A percentile compares a stretch with the other conserved stretches of the same genome.
These are phyloP conservation scores for Neodon shergylaensis DNA, from an alignment of 2,113 vertebrate species.

Conservation along the genomic window DNA sequence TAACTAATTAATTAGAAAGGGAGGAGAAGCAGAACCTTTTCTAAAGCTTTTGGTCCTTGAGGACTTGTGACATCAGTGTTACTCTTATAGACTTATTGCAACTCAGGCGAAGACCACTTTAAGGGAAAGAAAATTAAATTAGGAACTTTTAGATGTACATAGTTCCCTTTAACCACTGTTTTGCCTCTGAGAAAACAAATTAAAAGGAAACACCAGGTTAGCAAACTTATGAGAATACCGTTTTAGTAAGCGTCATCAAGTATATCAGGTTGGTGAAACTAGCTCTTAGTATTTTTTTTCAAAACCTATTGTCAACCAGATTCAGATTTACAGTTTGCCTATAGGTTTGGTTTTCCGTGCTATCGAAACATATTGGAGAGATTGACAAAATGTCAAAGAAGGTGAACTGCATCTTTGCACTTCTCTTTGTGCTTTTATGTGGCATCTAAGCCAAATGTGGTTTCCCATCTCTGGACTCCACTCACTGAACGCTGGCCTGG, in stretches of 20 bases:
- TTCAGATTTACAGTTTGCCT: conserved; percentile 86
- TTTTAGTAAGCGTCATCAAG: conserved; percentile 88
- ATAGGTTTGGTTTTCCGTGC: conserved; percentile 80
- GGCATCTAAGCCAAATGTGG: conserved; percentile 26
- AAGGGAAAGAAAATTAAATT: conserved; percentile 75
- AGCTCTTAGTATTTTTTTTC: conserved; percentile 84
- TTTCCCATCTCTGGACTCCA: background rate
- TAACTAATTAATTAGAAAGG: background rate
- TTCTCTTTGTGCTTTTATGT: conserved; percentile 81
- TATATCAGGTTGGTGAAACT: conserved; percentile 83
- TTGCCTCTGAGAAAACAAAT: conserved; percentile 87
- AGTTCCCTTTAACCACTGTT: conserved; percentile 80
- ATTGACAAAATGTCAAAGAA: conserved; percentile 80
- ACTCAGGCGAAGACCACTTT: conserved; percentile 66
- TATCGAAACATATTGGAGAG: conserved; percentile 86
- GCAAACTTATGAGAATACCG: conserved; percentile 87
- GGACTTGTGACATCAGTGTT: background rate
- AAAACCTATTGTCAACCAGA: conserved; percentile 86
- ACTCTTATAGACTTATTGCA: background rate
- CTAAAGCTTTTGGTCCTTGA: background rate
- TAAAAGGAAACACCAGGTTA: conserved; percentile 85
- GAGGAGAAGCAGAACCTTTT: background rate
- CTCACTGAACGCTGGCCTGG: rapidly evolving
- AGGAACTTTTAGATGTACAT: conserved; percentile 80
- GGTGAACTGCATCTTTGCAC: conserved; percentile 78